Evolutionary conservation across 2,888 invertebrate species (phyloP), one percentile per base, ranked within the genome.

Genomic region (Eristalis pertinax): DNA sequence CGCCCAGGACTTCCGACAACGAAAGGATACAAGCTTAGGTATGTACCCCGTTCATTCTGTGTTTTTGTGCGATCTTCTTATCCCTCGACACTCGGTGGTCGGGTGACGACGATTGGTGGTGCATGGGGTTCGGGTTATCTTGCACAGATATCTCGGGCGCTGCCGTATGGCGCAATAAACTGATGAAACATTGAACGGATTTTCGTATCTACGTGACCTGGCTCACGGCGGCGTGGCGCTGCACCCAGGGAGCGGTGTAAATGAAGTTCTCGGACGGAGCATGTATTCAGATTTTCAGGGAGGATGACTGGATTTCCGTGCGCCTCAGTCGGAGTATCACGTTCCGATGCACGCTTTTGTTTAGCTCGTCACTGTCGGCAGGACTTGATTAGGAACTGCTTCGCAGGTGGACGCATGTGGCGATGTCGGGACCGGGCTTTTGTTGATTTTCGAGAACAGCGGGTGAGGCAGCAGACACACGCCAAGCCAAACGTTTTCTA

Each of bases 111-210:
- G 2, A 2, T 38, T 0, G 38, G 8, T 41, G 26, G 15, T 50
- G 19, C 50, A n/a, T 50, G 5, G 50, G 50, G 8, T 0, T 50
- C 19, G 8, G 50, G 50, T 50, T 50, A 50, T 50, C 50, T 50
- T 19, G 50, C 19, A 4, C 19, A 8, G 50, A 50, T 50, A 50
- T 50, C 19, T 5, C 50, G 8, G n/a, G 1, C 2, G 26, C 65
- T 56, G 26, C 65, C 74, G 56, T 75, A 22, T 75, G 75, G 65
- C 58, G 58, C 4, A 26, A 29, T 58, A 67, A 58, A 58, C 29
- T 74, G 58, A 58, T 58, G 58, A 75, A 38, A 60, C 32, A 8
- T 24, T 26, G 38, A 60, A 60, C n/a, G 26, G 38, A 70, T 38
- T 8, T 8, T 1, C 13, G 29, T 32, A 43, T 19, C 73, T 73